phyloP scores from a whole-genome alignment of 2,888 invertebrate genomes.

The Suillia variegata region DNA sequence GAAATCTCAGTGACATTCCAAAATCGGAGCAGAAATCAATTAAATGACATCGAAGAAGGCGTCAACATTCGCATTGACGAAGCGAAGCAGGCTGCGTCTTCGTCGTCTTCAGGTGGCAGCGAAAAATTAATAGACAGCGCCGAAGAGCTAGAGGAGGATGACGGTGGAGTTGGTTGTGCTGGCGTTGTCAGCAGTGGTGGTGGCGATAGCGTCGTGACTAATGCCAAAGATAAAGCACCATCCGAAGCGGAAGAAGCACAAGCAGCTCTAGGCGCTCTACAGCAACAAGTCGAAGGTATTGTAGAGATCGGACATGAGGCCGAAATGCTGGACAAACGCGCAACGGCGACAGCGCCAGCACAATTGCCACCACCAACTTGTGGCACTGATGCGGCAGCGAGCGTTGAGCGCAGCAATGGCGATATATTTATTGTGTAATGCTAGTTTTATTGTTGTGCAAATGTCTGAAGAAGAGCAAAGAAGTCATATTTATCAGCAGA shows the following conservation, averaged over 20 bases:
- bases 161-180: neutral
- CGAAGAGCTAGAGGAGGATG: slow-evolving; percentile 42
- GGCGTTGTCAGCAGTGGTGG: neutral
- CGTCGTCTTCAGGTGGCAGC: slow-evolving; percentile 19
- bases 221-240: slow-evolving; percentile 23
- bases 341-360: no score
- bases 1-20: slow-evolving; percentile 55
- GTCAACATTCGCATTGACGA: slow-evolving; percentile 46
- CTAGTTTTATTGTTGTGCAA: neutral
- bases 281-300: slow-evolving; percentile 46
- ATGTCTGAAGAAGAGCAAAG: neutral
- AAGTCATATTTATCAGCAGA: no score
- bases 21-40: slow-evolving; percentile 37
- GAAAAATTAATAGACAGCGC: slow-evolving; percentile 44
- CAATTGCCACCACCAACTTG: slow-evolving; percentile 12
- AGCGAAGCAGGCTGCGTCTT: neutral
- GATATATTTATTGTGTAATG: slow-evolving; percentile 45
- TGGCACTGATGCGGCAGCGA: slow-evolving; percentile 13
- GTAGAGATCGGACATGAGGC: slow-evolving; percentile 60
- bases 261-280: neutral
- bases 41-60: slow-evolving; percentile 39
- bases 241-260: slow-evolving; percentile 8
- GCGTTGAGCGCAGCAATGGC: slow-evolving; percentile 25
- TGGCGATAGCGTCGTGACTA: neutral
- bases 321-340: slow-evolving; percentile 48